Base-by-base conservation (phyloP, 1,140 invertebrate species). In the Sesamia nonagrioides region DNA sequence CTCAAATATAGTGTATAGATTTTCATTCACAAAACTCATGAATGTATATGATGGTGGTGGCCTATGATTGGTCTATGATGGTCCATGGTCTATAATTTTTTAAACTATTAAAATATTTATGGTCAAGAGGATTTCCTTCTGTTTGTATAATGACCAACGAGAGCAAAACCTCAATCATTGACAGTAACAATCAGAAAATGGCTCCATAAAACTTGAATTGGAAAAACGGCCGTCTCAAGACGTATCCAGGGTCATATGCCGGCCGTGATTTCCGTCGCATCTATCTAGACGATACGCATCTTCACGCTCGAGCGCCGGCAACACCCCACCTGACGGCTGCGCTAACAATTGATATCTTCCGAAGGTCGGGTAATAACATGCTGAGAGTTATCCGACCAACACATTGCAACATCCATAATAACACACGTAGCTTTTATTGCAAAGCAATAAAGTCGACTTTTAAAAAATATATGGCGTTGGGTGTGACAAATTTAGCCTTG, bases 261-360 rank as follows among this genome's bases (percentile, higher is more conserved):
- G 68, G 7, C 37, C 81, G 77, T 75, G 61, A 79, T 78, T 86
- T 89, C 86, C 89, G 86, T 69, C 79, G 79, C 84, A 88, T 88
- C 82, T 76, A 86, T 88, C 86, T 56, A 18, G 21, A 6, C 76
- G 89, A 91, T 90, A 89, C 21, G 60, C 42, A 89, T 92, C 91
- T 89, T 82, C 85, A 86, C 87, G 87, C 80, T 79, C 84, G 77
- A 86, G 76, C 72, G 88, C 83, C 75, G 71, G 37, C 61, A 42
- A 81, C 80, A 68, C 71, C 78, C 71, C 71, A 68, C 78, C 73
- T 81, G 50, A 63, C 69, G 27, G 33, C 18, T 54, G 69, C 74
- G 37, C 75, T 68, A 84, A 89, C 87, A 89, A 91, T 90, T 91
- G 88, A 90, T 91, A 91, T 85, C 83, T 88, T 85, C 86, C 86